Conservation (phyloP, 2,113 vertebrate genomes). For the Ceyx melanurus region DNA sequence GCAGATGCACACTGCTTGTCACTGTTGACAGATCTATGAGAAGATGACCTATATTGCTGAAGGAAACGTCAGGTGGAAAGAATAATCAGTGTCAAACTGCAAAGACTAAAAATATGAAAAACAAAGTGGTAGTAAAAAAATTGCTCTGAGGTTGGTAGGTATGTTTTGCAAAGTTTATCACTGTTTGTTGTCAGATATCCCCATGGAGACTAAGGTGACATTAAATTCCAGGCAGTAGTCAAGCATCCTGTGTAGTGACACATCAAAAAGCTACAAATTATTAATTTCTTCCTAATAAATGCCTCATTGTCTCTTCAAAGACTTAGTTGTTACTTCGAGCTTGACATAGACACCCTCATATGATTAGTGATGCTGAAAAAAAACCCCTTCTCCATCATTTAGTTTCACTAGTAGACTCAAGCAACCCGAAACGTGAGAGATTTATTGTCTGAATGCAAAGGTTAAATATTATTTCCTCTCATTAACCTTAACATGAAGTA, state of each 20-base stretch:
- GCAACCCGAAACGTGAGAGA: background rate
- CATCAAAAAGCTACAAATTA: background rate
- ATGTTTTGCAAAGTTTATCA: background rate
- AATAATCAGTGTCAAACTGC: background rate
- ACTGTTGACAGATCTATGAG: background rate
- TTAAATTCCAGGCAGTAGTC: background rate
- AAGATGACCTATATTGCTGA: constrained; percentile 7
- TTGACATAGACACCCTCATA: background rate
- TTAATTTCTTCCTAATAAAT: background rate
- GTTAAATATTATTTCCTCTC: background rate
- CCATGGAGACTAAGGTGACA: background rate
- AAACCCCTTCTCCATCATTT: background rate
- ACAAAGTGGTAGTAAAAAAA: background rate
- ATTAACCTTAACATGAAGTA: background rate
- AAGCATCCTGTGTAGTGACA: background rate
- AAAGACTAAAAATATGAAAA: background rate
- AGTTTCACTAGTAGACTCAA: background rate
- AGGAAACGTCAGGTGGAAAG: background rate
- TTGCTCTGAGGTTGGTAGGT: background rate
- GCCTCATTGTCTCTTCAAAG: background rate
- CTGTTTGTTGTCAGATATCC: background rate
- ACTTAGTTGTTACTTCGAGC: background rate
- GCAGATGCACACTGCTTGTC: background rate
- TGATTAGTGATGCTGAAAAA: background rate
- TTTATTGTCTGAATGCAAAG: background rate